Evolutionary conservation across 2,113 vertebrate species (phyloP).

Genomic region (Catagonus wagneri): DNA sequence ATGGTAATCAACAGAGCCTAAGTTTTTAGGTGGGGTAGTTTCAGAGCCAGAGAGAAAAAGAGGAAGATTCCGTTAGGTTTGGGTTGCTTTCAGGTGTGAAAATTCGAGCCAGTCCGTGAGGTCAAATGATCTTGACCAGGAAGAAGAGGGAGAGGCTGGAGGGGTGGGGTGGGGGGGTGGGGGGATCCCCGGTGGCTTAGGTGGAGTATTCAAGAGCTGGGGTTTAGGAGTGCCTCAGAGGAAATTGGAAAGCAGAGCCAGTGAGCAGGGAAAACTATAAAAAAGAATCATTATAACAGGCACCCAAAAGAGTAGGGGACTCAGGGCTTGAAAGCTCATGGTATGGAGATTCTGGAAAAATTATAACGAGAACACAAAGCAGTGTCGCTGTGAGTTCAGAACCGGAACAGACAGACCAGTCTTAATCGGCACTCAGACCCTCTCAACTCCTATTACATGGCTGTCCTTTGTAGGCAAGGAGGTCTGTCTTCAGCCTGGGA

Average conservation of each 20-base stretch:
- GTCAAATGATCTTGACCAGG: neutral
- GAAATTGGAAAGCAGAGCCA: slow-evolving; percentile 14
- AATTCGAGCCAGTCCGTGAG: neutral
- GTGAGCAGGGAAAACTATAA: neutral
- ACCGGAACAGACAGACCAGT: slow-evolving; percentile 31
- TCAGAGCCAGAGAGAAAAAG: neutral
- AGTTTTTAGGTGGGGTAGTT: neutral
- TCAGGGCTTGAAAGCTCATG: neutral
- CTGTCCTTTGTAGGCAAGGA: slow-evolving; percentile 63
- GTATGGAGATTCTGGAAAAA: neutral
- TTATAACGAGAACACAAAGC: slow-evolving; percentile 32
- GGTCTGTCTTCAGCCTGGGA: slow-evolving; percentile 49
- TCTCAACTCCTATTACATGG: slow-evolving; percentile 48
- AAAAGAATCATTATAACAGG: neutral
- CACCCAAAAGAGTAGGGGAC: neutral
- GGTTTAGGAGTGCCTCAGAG: neutral
- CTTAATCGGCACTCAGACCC: slow-evolving; percentile 9
- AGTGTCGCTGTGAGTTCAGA: neutral
- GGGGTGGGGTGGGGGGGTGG: neutral
- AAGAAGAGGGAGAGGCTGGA: neutral
- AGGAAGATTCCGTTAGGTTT: neutral
- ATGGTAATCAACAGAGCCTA: neutral
- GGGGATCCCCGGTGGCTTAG: neutral
- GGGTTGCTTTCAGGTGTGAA: neutral
- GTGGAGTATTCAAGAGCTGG: slow-evolving; percentile 28